Evolutionary conservation across 92 coral and sea anemone genomes (phyloP), one percentile per base, ranked within the genome.

Genomic region (Virgularia gustaviana): DNA sequence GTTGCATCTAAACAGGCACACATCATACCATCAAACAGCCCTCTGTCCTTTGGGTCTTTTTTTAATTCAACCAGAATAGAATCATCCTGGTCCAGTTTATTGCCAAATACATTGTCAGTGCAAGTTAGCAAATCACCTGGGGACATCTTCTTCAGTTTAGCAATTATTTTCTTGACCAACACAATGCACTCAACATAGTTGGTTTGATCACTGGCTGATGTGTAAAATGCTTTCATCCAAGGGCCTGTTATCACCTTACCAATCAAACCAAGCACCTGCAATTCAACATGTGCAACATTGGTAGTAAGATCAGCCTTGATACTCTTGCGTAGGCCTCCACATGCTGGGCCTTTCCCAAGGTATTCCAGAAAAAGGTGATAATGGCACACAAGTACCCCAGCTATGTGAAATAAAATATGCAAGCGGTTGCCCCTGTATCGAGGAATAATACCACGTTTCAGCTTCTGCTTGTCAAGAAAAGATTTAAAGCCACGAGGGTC

Each of bases 401-500:
- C 65, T 22, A 29, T 58, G 39, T 58, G 65, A 5, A 57, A 57
- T 8, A 57, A 57, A 36, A 57, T 41, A 9, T 57, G 64, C 10
- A 57, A 19, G 30, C 1, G 64, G 38, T 57, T 57, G 31, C 64
- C 64, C 64, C 38, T 57, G 64, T 57, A 57, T 41, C 38, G 64
- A 57, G 64, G 64, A 19, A 57, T 28, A 25, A 57, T 23, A 19
- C 64, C 64, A 57, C 64, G 37, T 6, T 12, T 37, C 20, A 58
- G 71, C 12, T 49, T 49, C 24, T 64, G 47, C 0, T 43, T 63
- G 24, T 36, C 70, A 63, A 63, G 20, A 31, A 64, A 64, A 39
- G 28, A 13, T 64, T 64, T 18, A 62, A 32, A 62, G 36, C 53
- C 70, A 33, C 70, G 71, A 25, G 71, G 71, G 37, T 63, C 71